Conservation (phyloP, 1,140 invertebrate species). For the Dendrolimus punctatus region DNA sequence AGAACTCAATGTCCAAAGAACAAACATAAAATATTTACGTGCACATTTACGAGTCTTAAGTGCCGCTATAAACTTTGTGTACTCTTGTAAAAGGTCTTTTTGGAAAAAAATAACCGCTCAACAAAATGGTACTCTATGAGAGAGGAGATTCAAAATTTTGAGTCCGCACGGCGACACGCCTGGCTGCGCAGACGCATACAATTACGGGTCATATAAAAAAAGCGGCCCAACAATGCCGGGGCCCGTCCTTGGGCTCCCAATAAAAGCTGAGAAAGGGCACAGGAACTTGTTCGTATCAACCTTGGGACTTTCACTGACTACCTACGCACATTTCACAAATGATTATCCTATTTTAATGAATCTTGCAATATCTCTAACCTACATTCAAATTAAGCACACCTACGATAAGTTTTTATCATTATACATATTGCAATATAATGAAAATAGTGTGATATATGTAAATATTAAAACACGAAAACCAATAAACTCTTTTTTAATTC, state of each 20-base stretch:
- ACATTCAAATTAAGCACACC: too few species aligned
- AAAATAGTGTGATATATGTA: slow-evolving; percentile 1
- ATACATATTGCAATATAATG: neutral
- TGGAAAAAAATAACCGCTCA: slow-evolving; percentile 7
- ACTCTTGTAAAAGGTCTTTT: slow-evolving; percentile 12
- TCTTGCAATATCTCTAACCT: too few species aligned
- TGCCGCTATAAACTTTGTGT: slow-evolving; percentile 30
- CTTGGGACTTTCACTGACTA: slow-evolving; percentile 68
- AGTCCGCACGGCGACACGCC: slow-evolving; percentile 38
- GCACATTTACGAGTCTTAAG: slow-evolving; percentile 20
- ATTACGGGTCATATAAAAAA: slow-evolving; percentile 57
- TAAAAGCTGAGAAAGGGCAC: slow-evolving; percentile 68
- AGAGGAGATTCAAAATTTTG: slow-evolving; percentile 27
- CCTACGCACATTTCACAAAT: slow-evolving; percentile 49
- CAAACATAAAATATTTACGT: slow-evolving; percentile 26
- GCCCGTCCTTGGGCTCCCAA: slow-evolving; percentile 64
- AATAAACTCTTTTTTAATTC: neutral
- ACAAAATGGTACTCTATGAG: slow-evolving; percentile 37
- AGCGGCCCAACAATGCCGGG: slow-evolving; percentile 57
- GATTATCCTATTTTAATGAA: slow-evolving; percentile 1
- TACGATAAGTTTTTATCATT: too few species aligned
- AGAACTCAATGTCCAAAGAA: slow-evolving; percentile 18
- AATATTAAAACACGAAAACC: neutral
- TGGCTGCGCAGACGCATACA: slow-evolving; percentile 58
- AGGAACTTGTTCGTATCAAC: slow-evolving; percentile 62